phyloP scores from a whole-genome alignment of 2,113 vertebrate species.

The Macrotis lagotis region DNA sequence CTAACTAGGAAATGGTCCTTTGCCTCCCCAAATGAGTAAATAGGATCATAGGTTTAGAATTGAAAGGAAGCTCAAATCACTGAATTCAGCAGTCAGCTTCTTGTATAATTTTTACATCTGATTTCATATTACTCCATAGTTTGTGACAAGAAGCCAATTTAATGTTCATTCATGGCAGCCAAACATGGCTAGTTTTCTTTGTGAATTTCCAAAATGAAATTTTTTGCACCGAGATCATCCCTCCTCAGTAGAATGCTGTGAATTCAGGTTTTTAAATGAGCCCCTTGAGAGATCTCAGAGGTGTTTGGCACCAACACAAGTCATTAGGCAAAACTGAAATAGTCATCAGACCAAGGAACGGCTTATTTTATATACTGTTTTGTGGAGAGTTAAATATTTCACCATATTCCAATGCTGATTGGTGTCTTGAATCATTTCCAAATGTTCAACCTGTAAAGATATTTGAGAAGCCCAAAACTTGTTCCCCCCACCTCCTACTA shows the following conservation, averaged over 20 bases:
- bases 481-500: slow-evolving; percentile 56
- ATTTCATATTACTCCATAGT: slow-evolving; percentile 35
- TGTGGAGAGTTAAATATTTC: slow-evolving; percentile 83
- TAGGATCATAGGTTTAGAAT: not conserved
- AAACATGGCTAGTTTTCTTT: slow-evolving; percentile 64
- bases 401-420: slow-evolving; percentile 80
- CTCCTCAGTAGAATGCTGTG: slow-evolving; percentile 75
- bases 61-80: not conserved
- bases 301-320: slow-evolving; percentile 77
- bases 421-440: slow-evolving; percentile 81
- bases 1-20: not conserved
- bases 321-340: slow-evolving; percentile 83
- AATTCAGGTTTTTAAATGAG: slow-evolving; percentile 79
- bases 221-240: slow-evolving; percentile 74
- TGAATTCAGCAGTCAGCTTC: not conserved
- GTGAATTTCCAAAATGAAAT: slow-evolving; percentile 72
- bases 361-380: slow-evolving; percentile 83
- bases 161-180: not conserved
- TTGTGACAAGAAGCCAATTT: slow-evolving; percentile 9
- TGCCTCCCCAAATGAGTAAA: not conserved
- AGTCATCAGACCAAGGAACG: slow-evolving; percentile 79
- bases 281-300: slow-evolving; percentile 75
- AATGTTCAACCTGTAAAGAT: slow-evolving; percentile 84
- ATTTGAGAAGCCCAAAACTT: slow-evolving; percentile 82
- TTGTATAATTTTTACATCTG: slow-evolving; percentile 16